Evolutionary conservation across 2,797 vertebrate genomes (phyloP).

Genomic region (Coracias cyanogaster): DNA sequence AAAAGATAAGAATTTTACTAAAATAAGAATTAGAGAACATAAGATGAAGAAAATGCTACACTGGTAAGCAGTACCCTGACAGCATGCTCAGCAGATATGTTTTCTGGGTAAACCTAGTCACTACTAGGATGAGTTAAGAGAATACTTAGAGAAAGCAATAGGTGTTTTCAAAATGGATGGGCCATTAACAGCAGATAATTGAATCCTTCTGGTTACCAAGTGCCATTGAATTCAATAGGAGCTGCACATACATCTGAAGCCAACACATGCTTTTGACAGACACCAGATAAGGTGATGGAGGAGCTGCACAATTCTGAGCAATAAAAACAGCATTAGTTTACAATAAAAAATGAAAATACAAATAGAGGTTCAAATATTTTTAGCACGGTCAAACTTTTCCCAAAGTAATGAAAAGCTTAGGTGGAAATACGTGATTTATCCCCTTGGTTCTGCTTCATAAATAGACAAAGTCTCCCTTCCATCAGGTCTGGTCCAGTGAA

Average conservation of each 20-base stretch:
- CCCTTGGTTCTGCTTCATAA: neutral
- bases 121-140: constrained; percentile 37
- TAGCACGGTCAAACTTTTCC: neutral
- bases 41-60: neutral
- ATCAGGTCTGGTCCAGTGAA: neutral
- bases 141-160: constrained; percentile 15
- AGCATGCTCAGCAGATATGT: neutral
- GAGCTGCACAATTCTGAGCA: neutral
- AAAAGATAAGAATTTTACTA: neutral
- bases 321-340: neutral
- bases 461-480: neutral
- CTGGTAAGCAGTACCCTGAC: neutral
- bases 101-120: constrained; percentile 3
- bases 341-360: neutral
- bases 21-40: neutral
- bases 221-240: neutral
- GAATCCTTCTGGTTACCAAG: constrained; percentile 21
- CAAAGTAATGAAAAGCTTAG: neutral
- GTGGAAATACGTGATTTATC: neutral
- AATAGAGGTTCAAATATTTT: neutral
- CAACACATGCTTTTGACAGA: neutral
- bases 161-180: constrained; percentile 43
- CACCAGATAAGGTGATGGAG: neutral
- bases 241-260: neutral
- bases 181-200: constrained; percentile 30